A percentile compares a stretch with the other conserved stretches of the same genome.
Evolutionary conservation across 2,888 invertebrate species (phyloP).

Genomic region (Cremastinae sp.): DNA sequence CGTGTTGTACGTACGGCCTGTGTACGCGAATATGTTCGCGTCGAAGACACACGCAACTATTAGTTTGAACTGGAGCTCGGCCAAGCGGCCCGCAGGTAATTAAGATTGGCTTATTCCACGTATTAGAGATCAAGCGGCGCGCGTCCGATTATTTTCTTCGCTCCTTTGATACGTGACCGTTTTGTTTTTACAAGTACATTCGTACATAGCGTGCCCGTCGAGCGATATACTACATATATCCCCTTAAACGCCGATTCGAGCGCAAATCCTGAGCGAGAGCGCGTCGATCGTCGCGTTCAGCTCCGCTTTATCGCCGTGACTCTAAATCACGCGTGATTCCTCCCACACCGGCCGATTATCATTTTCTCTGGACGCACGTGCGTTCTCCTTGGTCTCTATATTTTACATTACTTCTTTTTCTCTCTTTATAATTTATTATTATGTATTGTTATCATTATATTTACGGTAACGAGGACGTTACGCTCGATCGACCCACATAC

Average conservation of each 20-base stretch:
- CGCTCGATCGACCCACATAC: conserved; percentile 62
- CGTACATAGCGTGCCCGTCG: background rate
- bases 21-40: background rate
- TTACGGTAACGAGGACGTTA: conserved; percentile 48
- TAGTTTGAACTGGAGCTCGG: conserved; percentile 51
- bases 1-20: background rate
- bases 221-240: conserved; percentile 9
- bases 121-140: conserved; percentile 30
- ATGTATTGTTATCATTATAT: conserved; percentile 9
- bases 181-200: conserved; percentile 23
- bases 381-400: conserved; percentile 30
- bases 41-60: conserved; percentile 21
- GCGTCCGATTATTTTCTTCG: conserved; percentile 21
- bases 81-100: conserved; percentile 49
- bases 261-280: background rate
- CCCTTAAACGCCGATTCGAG: background rate
- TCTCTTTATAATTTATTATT: conserved; percentile 16
- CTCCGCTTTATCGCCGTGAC: conserved; percentile 7
- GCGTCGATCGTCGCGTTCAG: conserved; percentile 1
- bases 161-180: conserved; percentile 42
- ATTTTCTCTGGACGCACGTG: conserved; percentile 14
- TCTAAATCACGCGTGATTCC: conserved; percentile 11
- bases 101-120: conserved; percentile 50
- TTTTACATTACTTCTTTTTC: conserved; percentile 7
- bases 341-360: conserved; percentile 18